A percentile compares a stretch with the other conserved stretches of the same genome.
These are phyloP conservation scores for Peromyscus eremicus DNA, from an alignment of 2,797 vertebrate genomes.

Conservation along the genomic window DNA sequence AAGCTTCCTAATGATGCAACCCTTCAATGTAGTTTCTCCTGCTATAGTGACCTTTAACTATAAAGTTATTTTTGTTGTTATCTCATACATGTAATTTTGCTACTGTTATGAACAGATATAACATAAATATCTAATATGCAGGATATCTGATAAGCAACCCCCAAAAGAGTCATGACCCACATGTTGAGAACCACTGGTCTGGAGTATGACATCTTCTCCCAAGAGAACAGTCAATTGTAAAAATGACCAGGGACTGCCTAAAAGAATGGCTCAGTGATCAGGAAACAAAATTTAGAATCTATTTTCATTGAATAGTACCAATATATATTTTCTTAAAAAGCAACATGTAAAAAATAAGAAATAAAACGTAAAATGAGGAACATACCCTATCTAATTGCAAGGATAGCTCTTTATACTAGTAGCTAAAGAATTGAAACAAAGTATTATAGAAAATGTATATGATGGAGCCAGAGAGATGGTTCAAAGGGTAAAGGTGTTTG, in stretches of 20 bases:
- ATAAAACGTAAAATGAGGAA: neutral
- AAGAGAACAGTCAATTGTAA: neutral
- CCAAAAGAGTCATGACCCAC: neutral
- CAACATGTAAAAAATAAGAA: neutral
- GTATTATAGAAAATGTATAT: neutral
- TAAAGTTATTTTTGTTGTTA: neutral
- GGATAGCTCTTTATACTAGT: neutral
- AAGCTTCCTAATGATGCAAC: neutral
- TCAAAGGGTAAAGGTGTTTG: neutral
- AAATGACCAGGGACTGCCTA: neutral
- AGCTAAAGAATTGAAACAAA: neutral
- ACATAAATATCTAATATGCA: neutral
- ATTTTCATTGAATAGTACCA: neutral
- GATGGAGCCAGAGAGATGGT: too few relatives aligned
- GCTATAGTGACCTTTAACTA: neutral
- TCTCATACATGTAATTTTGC: neutral
- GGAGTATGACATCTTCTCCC: neutral
- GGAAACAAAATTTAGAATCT: slow-evolving; percentile 20
- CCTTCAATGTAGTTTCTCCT: neutral
- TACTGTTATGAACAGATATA: neutral
- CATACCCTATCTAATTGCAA: neutral
- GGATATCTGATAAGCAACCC: neutral
- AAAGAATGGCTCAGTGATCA: neutral
- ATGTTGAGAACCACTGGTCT: neutral
- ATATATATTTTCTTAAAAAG: neutral